Evolutionary conservation across 2,888 invertebrate genomes (phyloP).

Genomic region (Thera obeliscata): DNA sequence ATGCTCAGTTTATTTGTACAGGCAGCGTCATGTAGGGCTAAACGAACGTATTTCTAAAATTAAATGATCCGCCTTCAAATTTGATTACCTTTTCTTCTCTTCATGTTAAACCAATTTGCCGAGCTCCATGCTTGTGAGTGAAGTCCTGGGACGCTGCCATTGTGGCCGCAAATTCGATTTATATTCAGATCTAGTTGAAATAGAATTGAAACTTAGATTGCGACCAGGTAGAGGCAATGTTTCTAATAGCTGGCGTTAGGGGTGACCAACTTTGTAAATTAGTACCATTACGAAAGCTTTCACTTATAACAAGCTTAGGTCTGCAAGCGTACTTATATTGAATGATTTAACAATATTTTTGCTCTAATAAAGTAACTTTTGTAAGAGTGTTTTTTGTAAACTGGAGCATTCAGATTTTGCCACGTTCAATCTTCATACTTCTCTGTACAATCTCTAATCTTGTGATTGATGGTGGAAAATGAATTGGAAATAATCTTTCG

Average conservation of each 20-base stretch:
- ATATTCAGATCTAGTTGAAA: slow-evolving; percentile 69
- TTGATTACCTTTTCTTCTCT: slow-evolving; percentile 49
- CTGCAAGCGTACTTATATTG: neutral
- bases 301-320: neutral
- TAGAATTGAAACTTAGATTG: slow-evolving; percentile 73
- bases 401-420: no score
- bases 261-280: slow-evolving; percentile 15
- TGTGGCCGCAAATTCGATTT: slow-evolving; percentile 71
- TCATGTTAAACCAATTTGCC: slow-evolving; percentile 66
- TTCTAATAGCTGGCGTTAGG: slow-evolving; percentile 48
- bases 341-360: no score
- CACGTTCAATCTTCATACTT: no score
- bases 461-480: no score
- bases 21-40: neutral
- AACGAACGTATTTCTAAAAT: neutral
- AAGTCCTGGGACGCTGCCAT: slow-evolving; percentile 60
- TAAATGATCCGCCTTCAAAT: slow-evolving; percentile 23
- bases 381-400: no score
- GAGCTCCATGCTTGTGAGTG: slow-evolving; percentile 56
- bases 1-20: neutral
- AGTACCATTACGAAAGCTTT: slow-evolving; percentile 3
- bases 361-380: no score
- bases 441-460: no score
- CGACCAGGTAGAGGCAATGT: slow-evolving; percentile 56
- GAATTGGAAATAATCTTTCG: no score